These are phyloP conservation scores for Clinocottus analis DNA, from an alignment of 2,113 vertebrate species.

Conservation along the genomic window DNA sequence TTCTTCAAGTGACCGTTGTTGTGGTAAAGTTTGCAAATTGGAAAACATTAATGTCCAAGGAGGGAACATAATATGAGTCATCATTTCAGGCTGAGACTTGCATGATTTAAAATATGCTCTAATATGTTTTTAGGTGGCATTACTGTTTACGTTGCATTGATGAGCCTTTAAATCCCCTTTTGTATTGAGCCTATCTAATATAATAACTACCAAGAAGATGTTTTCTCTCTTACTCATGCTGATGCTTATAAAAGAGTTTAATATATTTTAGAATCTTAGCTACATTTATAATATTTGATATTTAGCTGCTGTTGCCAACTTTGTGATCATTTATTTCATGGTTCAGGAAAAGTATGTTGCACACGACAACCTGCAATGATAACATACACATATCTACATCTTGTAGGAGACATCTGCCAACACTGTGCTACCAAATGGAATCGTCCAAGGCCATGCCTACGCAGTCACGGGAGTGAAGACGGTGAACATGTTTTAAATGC, in stretches of 20 bases:
- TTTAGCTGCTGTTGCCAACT: neutral
- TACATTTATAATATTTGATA: neutral
- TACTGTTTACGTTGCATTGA: neutral
- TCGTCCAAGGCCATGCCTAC: constrained; percentile 88
- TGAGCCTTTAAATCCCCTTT: neutral
- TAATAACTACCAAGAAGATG: neutral
- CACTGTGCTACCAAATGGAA: constrained; percentile 71
- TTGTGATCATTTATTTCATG: neutral
- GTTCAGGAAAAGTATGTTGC: neutral
- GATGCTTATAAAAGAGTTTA: neutral
- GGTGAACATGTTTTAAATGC: constrained; percentile 56
- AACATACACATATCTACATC: neutral
- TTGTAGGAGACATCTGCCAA: constrained; percentile 63
- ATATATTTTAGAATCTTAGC: neutral
- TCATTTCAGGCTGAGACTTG: too few relatives aligned
- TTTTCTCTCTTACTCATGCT: neutral
- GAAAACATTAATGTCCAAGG: too few relatives aligned
- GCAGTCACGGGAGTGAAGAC: constrained; percentile 86
- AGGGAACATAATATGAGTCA: too few relatives aligned
- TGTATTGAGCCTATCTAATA: neutral
- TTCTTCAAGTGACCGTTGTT: too few relatives aligned
- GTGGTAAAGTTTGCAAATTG: too few relatives aligned
- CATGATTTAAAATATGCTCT: neutral
- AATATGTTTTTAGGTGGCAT: neutral
- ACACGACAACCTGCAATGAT: neutral